Percentiles rank a stretch among this genome's conserved stretches.
Conservation (phyloP, 2,888 invertebrate species). For the Kuschelorhynchus macadamiae region DNA sequence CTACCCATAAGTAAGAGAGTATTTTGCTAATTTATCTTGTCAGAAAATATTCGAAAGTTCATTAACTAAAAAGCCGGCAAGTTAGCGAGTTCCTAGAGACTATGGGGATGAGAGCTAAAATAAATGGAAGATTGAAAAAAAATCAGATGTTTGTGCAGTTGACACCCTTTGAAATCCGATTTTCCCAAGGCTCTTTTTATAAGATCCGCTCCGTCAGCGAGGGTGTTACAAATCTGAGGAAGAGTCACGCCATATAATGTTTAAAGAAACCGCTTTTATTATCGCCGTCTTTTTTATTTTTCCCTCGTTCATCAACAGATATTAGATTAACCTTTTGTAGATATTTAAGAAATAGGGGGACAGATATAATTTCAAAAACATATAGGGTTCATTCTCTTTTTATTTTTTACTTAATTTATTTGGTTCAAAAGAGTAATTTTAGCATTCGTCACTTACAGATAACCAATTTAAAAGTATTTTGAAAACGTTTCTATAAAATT, state of each 20-base stretch:
- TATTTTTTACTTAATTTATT: no score
- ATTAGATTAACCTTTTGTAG: conserved; percentile 60
- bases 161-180: conserved; percentile 67
- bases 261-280: conserved; percentile 62
- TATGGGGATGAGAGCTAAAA: conserved; percentile 60
- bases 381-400: no score
- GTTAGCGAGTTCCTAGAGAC: conserved; percentile 19
- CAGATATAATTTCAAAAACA: conserved; percentile 18
- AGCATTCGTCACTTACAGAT: no score
- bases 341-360: conserved; percentile 33
- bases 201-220: conserved; percentile 50
- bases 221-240: conserved; percentile 56
- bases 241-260: conserved; percentile 55
- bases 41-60: no score
- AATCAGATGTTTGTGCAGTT: conserved; percentile 66
- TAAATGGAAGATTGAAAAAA: conserved; percentile 63
- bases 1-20: no score
- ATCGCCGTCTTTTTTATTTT: conserved; percentile 57
- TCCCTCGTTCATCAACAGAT: conserved; percentile 62
- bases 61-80: conserved; percentile 34
- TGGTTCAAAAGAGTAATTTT: no score
- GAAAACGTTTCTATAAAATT: no score
- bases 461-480: no score
- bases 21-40: no score
- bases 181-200: conserved; percentile 63